These are phyloP conservation scores for Pipistrellus nathusii DNA, from an alignment of 2,797 vertebrate species.

Conservation along the genomic window DNA sequence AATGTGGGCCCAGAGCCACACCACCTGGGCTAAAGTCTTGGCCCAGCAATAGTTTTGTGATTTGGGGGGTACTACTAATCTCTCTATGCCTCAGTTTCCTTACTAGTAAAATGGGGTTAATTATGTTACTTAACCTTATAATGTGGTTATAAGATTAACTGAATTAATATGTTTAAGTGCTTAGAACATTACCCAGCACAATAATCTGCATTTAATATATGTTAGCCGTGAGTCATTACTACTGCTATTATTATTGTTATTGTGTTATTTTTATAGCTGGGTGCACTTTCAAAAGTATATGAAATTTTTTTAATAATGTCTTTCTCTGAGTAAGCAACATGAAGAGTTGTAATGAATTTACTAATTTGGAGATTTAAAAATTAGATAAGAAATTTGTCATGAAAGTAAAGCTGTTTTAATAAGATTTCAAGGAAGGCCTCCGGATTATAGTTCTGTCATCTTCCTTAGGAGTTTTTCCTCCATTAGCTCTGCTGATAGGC, in stretches of 20 bases:
- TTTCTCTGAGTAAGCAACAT: constrained; percentile 12
- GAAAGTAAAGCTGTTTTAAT: background rate
- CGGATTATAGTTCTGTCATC: constrained; percentile 22
- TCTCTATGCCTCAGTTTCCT: constrained; percentile 9
- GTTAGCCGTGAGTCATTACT: background rate
- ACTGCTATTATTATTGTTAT: background rate
- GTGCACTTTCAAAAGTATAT: background rate
- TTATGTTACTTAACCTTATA: background rate
- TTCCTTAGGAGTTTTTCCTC: background rate
- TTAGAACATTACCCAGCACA: background rate
- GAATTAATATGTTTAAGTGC: background rate
- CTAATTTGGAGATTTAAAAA: constrained; percentile 52
- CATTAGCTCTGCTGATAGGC: background rate
- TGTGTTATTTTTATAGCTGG: background rate
- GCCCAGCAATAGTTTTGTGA: background rate
- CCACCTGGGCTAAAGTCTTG: background rate
- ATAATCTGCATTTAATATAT: background rate
- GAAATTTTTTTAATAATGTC: background rate
- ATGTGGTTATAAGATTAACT: background rate
- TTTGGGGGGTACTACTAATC: background rate
- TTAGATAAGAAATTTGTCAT: background rate
- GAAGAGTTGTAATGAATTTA: background rate
- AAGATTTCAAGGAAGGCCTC: background rate
- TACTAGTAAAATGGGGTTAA: background rate
- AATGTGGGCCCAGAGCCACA: background rate